Evolutionary conservation across 2,113 vertebrate species (phyloP).

Genomic region (Triplophysa dalaica): DNA sequence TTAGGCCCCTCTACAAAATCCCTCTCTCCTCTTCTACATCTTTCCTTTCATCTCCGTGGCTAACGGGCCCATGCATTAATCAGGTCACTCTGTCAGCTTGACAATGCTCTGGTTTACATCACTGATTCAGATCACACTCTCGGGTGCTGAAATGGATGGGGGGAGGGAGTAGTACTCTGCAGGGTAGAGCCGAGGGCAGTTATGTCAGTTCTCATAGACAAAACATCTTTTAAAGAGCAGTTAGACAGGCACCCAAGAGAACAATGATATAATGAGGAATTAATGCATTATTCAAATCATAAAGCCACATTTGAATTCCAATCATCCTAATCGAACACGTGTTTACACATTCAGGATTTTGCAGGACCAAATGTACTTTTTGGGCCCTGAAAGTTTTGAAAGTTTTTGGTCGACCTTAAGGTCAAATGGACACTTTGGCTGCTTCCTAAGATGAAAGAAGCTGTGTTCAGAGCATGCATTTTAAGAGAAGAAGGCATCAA

Average conservation of each 20-base stretch:
- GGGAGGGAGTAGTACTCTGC: not conserved
- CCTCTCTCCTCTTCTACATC: constrained; percentile 23
- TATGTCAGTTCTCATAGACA: constrained; percentile 42
- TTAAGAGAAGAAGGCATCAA: too few relatives aligned
- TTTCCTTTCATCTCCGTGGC: constrained; percentile 67
- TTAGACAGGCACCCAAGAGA: constrained; percentile 3
- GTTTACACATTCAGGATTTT: not conserved
- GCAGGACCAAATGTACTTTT: not conserved
- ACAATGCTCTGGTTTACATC: constrained; percentile 76
- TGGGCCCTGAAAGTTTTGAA: too few relatives aligned
- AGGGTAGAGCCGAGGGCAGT: constrained; percentile 41
- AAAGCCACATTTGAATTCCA: not conserved
- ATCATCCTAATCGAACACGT: not conserved
- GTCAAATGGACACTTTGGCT: too few relatives aligned
- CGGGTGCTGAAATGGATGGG: not conserved
- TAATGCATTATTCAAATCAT: constrained; percentile 38
- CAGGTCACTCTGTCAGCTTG: constrained; percentile 61
- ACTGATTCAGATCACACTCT: constrained; percentile 63
- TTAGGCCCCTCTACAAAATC: not conserved
- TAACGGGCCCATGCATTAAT: constrained; percentile 71
- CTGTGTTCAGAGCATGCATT: too few relatives aligned
- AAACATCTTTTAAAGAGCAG: constrained; percentile 3
- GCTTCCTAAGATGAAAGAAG: too few relatives aligned
- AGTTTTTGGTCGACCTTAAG: too few relatives aligned
- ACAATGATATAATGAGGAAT: constrained; percentile 40